These are phyloP conservation scores for Cinclus cinclus DNA, from an alignment of 2,113 vertebrate genomes.

Conservation along the genomic window DNA sequence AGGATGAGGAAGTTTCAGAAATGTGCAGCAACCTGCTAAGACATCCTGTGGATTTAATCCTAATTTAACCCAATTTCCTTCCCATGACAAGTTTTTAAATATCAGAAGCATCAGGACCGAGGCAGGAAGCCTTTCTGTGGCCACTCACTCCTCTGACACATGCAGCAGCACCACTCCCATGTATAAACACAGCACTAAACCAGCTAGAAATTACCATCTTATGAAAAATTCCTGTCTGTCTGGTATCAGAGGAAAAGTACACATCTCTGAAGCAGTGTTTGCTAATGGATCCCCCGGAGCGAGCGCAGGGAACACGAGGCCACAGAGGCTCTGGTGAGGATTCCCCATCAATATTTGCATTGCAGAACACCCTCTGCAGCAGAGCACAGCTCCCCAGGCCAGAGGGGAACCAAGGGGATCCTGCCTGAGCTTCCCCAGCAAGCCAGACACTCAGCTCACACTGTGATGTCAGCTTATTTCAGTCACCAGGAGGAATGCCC, in stretches of 20 bases:
- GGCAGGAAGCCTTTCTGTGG: neutral
- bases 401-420: neutral
- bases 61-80: neutral
- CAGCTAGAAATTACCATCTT: neutral
- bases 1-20: neutral
- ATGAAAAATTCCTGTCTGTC: neutral
- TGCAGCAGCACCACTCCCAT: fast-evolving
- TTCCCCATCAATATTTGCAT: constrained; percentile 1
- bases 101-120: neutral
- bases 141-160: fast-evolving
- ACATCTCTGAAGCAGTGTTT: neutral
- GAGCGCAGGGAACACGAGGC: neutral
- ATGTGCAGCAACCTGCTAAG: neutral
- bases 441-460: neutral
- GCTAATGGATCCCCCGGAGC: neutral
- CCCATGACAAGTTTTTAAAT: neutral
- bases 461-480: neutral
- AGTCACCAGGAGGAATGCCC: neutral
- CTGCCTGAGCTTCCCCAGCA: neutral
- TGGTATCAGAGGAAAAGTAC: neutral
- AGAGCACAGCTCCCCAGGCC: neutral
- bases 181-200: neutral
- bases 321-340: neutral
- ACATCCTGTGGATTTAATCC: neutral
- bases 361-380: constrained; percentile 21